phyloP scores from a whole-genome alignment of 1,140 invertebrate species.

The Diploscapter pachys region DNA sequence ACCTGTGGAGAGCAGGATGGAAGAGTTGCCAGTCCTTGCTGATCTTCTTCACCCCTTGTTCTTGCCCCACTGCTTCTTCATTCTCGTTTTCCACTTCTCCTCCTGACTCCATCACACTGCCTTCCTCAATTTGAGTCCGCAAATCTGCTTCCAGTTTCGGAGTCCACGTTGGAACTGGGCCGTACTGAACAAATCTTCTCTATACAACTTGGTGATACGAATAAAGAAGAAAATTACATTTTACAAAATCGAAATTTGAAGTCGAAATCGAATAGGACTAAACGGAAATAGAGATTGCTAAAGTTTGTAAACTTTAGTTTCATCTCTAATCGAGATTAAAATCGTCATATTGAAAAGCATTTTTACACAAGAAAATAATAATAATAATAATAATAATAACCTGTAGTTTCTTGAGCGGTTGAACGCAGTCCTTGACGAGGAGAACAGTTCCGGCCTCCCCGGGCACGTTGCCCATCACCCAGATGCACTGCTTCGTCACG shows the following conservation, averaged over 20 bases:
- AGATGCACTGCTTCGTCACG: slow-evolving; percentile 54
- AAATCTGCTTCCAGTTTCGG: neutral
- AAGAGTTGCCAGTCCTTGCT: no score
- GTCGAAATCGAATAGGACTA: neutral
- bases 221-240: neutral
- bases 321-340: no score
- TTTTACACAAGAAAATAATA: neutral
- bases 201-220: neutral
- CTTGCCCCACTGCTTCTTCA: no score
- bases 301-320: no score
- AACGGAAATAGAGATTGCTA: neutral
- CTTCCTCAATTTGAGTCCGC: no score
- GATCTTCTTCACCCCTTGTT: no score
- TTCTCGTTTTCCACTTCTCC: no score
- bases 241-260: neutral
- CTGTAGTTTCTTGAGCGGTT: slow-evolving; percentile 21
- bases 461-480: slow-evolving; percentile 50
- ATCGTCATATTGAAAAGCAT: neutral
- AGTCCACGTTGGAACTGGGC: slow-evolving; percentile 47
- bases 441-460: slow-evolving; percentile 49
- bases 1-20: no score
- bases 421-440: slow-evolving; percentile 49
- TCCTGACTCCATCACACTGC: no score
- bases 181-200: slow-evolving; percentile 11
- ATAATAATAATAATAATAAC: neutral